These are phyloP conservation scores for Vanessa atalanta DNA, from an alignment of 1,140 invertebrate species.

Conservation along the genomic window DNA sequence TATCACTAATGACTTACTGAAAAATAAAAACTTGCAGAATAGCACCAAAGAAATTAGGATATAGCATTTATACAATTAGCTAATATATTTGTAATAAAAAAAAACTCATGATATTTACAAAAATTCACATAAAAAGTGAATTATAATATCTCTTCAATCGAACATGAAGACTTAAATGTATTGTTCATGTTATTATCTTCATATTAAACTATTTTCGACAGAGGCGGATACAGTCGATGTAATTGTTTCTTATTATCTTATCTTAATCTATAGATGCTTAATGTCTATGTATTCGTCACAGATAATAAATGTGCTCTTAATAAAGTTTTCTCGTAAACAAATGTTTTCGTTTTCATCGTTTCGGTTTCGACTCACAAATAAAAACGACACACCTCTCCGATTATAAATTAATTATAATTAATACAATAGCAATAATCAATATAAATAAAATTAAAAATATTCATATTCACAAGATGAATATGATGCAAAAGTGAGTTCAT, in stretches of 20 bases:
- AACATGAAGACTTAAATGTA: slow-evolving; percentile 22
- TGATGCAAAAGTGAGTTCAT: not conserved
- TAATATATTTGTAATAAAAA: slow-evolving; percentile 12
- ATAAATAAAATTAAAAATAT: slow-evolving; percentile 5
- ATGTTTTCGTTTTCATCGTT: not conserved
- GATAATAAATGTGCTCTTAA: slow-evolving; percentile 17
- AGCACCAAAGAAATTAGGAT: slow-evolving; percentile 72
- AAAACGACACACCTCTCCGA: not conserved
- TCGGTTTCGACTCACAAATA: not conserved
- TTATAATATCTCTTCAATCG: slow-evolving; percentile 6
- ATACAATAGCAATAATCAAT: slow-evolving; percentile 5
- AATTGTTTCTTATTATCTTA: slow-evolving; percentile 28
- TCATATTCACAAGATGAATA: slow-evolving; percentile 1
- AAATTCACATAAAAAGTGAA: slow-evolving; percentile 31
- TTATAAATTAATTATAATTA: slow-evolving; percentile 8
- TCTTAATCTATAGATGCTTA: slow-evolving; percentile 29
- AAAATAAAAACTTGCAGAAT: slow-evolving; percentile 57
- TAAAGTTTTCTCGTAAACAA: not conserved
- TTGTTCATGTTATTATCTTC: slow-evolving; percentile 19
- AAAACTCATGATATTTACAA: slow-evolving; percentile 19
- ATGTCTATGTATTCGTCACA: slow-evolving; percentile 20
- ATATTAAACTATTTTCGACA: slow-evolving; percentile 23
- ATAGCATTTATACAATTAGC: slow-evolving; percentile 40
- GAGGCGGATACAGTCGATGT: slow-evolving; percentile 46
- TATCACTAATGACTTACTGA: slow-evolving; percentile 47